A percentile compares a stretch with the other conserved stretches of the same genome.
Conservation (phyloP, 2,113 vertebrate species). For the Tautogolabrus adspersus region DNA sequence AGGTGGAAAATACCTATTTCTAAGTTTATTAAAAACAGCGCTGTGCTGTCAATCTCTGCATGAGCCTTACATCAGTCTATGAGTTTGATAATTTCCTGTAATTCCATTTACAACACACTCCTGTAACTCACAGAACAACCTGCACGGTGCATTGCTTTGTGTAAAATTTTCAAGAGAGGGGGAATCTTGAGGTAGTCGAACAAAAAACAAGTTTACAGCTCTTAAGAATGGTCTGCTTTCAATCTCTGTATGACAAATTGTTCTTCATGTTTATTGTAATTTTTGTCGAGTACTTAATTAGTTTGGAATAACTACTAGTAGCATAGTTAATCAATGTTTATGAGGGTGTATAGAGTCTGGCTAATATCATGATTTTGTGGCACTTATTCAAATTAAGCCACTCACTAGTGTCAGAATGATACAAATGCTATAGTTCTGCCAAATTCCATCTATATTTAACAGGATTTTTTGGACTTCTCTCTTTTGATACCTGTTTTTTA, state of each 20-base stretch:
- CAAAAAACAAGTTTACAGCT: slow-evolving; percentile 11
- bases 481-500: not conserved
- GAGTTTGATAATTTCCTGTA: slow-evolving; percentile 9
- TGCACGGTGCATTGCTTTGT: not conserved
- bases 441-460: slow-evolving; percentile 69
- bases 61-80: slow-evolving; percentile 33
- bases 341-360: slow-evolving; percentile 83
- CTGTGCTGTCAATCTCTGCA: slow-evolving; percentile 40
- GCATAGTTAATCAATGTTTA: slow-evolving; percentile 74
- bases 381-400: slow-evolving; percentile 5
- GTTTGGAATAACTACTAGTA: slow-evolving; percentile 78
- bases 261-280: slow-evolving; percentile 39
- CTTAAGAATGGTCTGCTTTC: slow-evolving; percentile 31
- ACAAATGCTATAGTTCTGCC: slow-evolving; percentile 80
- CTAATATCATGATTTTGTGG: slow-evolving; percentile 85
- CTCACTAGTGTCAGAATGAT: slow-evolving; percentile 19
- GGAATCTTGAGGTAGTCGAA: not conserved
- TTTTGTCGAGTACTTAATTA: slow-evolving; percentile 52
- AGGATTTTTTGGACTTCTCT: not conserved
- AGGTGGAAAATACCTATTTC: slow-evolving; percentile 62
- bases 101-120: slow-evolving; percentile 5
- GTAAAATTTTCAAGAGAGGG: slow-evolving; percentile 10
- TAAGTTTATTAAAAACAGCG: slow-evolving; percentile 35
- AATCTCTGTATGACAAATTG: slow-evolving; percentile 52
- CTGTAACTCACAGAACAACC: not conserved